These are phyloP conservation scores for Drosophila nebulosa DNA, from an alignment of 1,140 invertebrate genomes.

Conservation along the genomic window DNA sequence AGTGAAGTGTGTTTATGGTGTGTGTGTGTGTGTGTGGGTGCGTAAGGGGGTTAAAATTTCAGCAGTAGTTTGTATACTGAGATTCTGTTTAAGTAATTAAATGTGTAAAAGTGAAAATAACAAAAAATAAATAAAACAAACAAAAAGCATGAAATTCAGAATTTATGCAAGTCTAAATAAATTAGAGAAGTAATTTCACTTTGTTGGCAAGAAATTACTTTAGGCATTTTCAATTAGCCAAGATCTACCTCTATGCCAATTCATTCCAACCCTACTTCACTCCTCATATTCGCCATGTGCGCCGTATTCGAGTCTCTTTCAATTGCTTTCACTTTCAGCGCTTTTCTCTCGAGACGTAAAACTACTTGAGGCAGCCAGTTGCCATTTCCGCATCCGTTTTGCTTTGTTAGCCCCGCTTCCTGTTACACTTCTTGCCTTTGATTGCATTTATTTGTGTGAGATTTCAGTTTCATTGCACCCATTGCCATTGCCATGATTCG, in stretches of 20 bases:
- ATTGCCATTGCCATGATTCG: conserved; percentile 32
- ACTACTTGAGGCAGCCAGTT: conserved; percentile 59
- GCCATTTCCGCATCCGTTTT: conserved; percentile 65
- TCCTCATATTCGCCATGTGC: neutral
- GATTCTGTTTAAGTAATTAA: conserved; percentile 36
- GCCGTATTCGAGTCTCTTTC: neutral
- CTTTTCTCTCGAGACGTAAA: conserved; percentile 19
- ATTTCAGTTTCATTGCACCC: conserved; percentile 71
- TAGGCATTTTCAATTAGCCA: conserved; percentile 31
- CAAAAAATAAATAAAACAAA: neutral
- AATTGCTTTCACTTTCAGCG: conserved; percentile 27
- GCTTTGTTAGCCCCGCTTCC: conserved; percentile 62
- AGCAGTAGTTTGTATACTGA: neutral
- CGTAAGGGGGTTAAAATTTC: neutral
- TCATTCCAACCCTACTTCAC: neutral
- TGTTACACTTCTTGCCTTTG: conserved; percentile 35
- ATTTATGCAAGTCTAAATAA: conserved; percentile 26
- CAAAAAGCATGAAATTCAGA: neutral
- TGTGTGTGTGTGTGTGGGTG: neutral
- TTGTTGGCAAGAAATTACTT: conserved; percentile 24
- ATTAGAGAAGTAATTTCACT: conserved; percentile 17
- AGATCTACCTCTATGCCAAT: neutral
- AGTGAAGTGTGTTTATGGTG: neutral
- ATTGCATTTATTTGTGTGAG: conserved; percentile 44
- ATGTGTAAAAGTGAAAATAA: conserved; percentile 4